Evolutionary conservation across 2,888 invertebrate species (phyloP), one percentile per base, ranked within the genome.

Genomic region (Phorcus lineatus): DNA sequence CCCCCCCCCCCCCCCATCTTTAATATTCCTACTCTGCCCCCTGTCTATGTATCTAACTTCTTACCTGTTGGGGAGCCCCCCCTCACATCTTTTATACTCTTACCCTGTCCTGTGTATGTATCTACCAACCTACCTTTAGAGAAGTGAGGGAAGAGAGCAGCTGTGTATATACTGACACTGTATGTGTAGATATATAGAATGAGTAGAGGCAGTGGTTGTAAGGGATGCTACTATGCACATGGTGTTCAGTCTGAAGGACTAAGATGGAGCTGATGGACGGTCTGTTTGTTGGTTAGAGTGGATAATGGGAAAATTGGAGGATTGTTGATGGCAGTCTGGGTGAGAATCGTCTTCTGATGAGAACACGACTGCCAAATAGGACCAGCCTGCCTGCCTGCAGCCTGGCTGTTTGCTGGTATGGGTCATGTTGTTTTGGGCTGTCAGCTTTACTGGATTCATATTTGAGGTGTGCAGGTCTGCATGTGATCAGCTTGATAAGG

Each of bases 241-340:
- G 16, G 28, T 36, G 17, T 40, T 40, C 70, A 70, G 36, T 70
- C 70, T 36, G 70, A 70, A 36, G 19, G 70, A 36, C 70, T 36
- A 19, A 24, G 36, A 36, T 6, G 40, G 31, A 40, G 70, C 36
- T 19, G 67, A 67, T 67, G 24, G 67, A 70, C 24, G 31, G 70
- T 6, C 28, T 70, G 70, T 19, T 36, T 19, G 70, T 36, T 36
- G 70, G 70, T 16, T 31, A 31, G 70, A 70, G 70, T 31, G 70
- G 40, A 70, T 70, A 70, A 70, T 70, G 70, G 31, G 70, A 70
- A 70, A 70, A 70, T 70, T 70, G 70, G 70, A 70, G 36, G 70
- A 36, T 70, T 70, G 70, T 70, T 70, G 40, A 70, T 70, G 31
- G 22, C 40, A 70, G 70, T 70, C 70, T 70, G 70, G 70, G 31